A percentile compares a stretch with the other conserved stretches of the same genome.
phyloP scores from a whole-genome alignment of 2,888 invertebrate genomes.

The Dendrolimus houi region DNA sequence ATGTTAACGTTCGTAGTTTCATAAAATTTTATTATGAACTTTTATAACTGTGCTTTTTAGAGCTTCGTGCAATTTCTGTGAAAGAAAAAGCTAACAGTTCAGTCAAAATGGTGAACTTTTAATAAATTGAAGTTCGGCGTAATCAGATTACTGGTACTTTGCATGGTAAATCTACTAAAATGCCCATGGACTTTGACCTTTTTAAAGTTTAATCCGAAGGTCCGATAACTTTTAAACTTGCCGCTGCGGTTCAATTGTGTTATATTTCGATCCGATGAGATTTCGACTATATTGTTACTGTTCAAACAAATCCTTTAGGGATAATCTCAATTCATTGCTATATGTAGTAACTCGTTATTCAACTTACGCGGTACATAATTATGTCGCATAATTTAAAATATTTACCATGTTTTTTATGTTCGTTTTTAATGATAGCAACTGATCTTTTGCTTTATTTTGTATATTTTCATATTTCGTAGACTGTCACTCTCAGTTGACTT shows the following conservation, averaged over 20 bases:
- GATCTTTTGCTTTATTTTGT: no score
- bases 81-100: not conserved
- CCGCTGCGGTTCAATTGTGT: not conserved
- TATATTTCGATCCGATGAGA: not conserved
- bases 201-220: not conserved
- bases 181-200: not conserved
- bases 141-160: not conserved
- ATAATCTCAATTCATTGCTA: no score
- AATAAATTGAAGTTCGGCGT: not conserved
- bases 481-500: no score
- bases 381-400: no score
- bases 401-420: no score
- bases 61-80: not conserved
- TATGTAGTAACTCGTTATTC: no score
- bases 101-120: not conserved
- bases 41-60: no score
- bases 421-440: no score
- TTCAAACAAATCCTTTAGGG: not conserved
- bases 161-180: not conserved
- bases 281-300: not conserved
- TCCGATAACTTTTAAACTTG: not conserved
- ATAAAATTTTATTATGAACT: no score
- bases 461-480: no score
- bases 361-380: no score
- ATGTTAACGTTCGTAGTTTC: slow-evolving; percentile 3